Evolutionary conservation across 2,797 vertebrate species (phyloP), one percentile per base, ranked within the genome.

Genomic region (Danio jaintianensis): DNA sequence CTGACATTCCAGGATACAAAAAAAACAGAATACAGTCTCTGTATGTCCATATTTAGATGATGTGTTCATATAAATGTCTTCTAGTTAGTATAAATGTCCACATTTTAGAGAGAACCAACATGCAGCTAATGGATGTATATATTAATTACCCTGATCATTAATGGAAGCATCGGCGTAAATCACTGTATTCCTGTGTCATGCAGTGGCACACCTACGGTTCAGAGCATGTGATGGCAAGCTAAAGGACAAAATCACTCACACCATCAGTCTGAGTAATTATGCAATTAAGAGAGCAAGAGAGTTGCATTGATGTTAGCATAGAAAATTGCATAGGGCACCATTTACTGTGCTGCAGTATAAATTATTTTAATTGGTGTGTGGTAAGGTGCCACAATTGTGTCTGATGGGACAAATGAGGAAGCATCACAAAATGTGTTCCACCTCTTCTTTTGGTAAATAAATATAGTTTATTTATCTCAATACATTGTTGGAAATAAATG

Each of bases 61-160:
- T 22, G 4, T 42, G 15, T 29, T 47, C 6, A 48, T 72, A 22
- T 20, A 9, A 72, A 55, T 0, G 55, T 12, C 15, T 59, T 74
- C 0, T 47, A 50, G 22, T 61, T 16, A 38, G 55, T 16, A 79
- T 40, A 79, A 62, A 86, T 48, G 64, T 52, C 70, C 7, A 20
- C 81, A 50, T 71, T 40, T 36, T 3, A 7, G 72, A 74, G 47
- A 76, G 82, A 79, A 70, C 61, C 73, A 22, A 77, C 78, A 79
- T 71, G 75, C 48, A 72, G 38, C 75, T 85, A 83, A 85, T 47
- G 42, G 81, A 84, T 77, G 42, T 82, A 79, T 71, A 52, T 59
- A 55, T 84, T 90, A 87, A 92, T 92, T 90, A 88, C 74, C 56
- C 84, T 84, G 89, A 75, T 84, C 79, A 88, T 87, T 89, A 89